Evolutionary conservation across 2,797 vertebrate species (phyloP).

Genomic region (Myotis vivesi): DNA sequence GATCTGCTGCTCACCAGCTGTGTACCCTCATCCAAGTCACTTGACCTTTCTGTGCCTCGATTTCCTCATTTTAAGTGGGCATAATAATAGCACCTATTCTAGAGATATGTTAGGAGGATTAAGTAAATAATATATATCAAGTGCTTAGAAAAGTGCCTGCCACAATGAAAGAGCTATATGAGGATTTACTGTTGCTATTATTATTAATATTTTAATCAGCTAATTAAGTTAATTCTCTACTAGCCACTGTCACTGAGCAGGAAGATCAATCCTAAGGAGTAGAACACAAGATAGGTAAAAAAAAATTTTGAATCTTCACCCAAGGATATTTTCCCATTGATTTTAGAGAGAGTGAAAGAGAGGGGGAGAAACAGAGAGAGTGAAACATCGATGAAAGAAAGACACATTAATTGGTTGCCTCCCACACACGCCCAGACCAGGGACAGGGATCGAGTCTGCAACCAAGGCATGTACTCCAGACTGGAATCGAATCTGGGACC

Average conservation of each 20-base stretch:
- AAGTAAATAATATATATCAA: neutral
- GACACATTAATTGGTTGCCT: no score
- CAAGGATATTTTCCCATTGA: neutral
- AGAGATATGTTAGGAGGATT: neutral
- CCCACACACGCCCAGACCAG: no score
- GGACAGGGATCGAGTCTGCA: no score
- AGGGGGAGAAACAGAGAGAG: neutral
- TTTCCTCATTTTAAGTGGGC: neutral
- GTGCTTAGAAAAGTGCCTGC: neutral
- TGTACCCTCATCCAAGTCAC: neutral
- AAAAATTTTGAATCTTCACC: neutral
- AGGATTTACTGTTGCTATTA: neutral
- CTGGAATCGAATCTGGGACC: neutral
- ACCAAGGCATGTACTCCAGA: neutral
- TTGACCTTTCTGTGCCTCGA: neutral
- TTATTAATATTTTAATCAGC: neutral
- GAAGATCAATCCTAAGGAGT: neutral
- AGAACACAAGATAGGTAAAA: neutral
- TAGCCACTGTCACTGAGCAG: neutral
- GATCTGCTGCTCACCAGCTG: neutral
- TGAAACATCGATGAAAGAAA: neutral
- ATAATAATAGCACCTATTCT: neutral
- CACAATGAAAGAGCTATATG: neutral
- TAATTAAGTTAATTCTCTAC: neutral
- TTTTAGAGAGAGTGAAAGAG: neutral